A percentile compares a stretch with the other conserved stretches of the same genome.
These are phyloP conservation scores for Channa argus DNA, from an alignment of 2,113 vertebrate genomes.

Conservation along the genomic window DNA sequence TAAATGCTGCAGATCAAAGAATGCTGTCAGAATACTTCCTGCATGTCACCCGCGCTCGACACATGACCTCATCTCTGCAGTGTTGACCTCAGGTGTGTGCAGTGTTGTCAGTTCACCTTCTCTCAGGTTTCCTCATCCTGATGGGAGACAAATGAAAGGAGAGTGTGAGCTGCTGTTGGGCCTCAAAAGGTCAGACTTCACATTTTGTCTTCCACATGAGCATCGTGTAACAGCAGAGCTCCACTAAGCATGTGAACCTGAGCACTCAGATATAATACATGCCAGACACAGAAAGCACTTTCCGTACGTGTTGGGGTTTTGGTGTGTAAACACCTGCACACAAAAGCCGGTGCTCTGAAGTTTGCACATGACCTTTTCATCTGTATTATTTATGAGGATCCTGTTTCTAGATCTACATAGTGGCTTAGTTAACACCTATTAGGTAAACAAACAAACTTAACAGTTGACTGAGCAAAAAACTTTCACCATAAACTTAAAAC, in stretches of 20 bases:
- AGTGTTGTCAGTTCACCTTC: slow-evolving; percentile 35
- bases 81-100: not conserved
- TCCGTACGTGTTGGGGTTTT: not conserved
- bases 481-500: not conserved
- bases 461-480: not conserved
- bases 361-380: slow-evolving; percentile 7
- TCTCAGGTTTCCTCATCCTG: slow-evolving; percentile 62
- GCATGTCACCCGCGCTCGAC: slow-evolving; percentile 4
- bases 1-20: slow-evolving; percentile 8
- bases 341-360: not conserved
- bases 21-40: slow-evolving; percentile 41
- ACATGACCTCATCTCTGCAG: slow-evolving; percentile 15
- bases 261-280: slow-evolving; percentile 5
- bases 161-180: slow-evolving; percentile 44
- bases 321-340: not conserved
- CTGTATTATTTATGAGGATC: slow-evolving; percentile 56
- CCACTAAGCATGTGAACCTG: slow-evolving; percentile 1
- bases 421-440: slow-evolving; percentile 32
- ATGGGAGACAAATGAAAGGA: slow-evolving; percentile 61
- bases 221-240: not conserved
- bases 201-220: slow-evolving; percentile 36
- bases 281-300: not conserved
- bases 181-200: slow-evolving; percentile 55
- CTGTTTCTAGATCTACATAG: slow-evolving; percentile 42
- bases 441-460: slow-evolving; percentile 9